Evolutionary conservation across 2,113 vertebrate genomes (phyloP).

Genomic region (Collichthys lucidus): DNA sequence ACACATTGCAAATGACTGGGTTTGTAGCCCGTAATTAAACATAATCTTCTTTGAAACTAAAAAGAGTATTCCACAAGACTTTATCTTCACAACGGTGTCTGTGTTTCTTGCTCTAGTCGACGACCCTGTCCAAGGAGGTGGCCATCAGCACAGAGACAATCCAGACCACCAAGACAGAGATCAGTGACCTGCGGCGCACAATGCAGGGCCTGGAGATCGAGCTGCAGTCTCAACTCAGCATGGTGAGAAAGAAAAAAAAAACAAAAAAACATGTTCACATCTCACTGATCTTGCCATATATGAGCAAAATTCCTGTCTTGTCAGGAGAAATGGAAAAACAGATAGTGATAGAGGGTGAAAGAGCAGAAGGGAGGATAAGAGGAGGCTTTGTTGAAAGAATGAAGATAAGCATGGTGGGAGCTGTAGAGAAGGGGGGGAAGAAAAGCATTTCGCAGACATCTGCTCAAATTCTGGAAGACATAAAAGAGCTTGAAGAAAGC

Average conservation of each 20-base stretch:
- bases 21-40: slow-evolving; percentile 53
- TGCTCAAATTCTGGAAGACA: slow-evolving; percentile 63
- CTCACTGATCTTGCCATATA: slow-evolving; percentile 70
- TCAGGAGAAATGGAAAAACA: slow-evolving; percentile 39
- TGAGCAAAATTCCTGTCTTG: slow-evolving; percentile 63
- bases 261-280: slow-evolving; percentile 38
- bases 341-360: slow-evolving; percentile 20
- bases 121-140: slow-evolving; percentile 89
- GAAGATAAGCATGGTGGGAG: slow-evolving; percentile 48
- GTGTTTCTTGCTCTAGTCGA: slow-evolving; percentile 79
- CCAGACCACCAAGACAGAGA: slow-evolving; percentile 92
- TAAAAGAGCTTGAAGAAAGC: slow-evolving; percentile 59
- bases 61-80: neutral
- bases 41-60: slow-evolving; percentile 31
- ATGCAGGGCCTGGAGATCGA: slow-evolving; percentile 95
- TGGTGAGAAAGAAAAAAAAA: slow-evolving; percentile 83
- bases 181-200: slow-evolving; percentile 90
- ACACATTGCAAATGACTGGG: slow-evolving; percentile 41
- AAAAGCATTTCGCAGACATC: slow-evolving; percentile 68
- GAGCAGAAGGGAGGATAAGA: slow-evolving; percentile 35
- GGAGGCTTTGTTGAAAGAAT: slow-evolving; percentile 43
- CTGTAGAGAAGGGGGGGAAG: slow-evolving; percentile 21
- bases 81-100: slow-evolving; percentile 30
- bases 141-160: slow-evolving; percentile 89
- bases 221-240: slow-evolving; percentile 96